Evolutionary conservation across 2,888 invertebrate species (phyloP).

Genomic region (Caenorhabditis sp.): DNA sequence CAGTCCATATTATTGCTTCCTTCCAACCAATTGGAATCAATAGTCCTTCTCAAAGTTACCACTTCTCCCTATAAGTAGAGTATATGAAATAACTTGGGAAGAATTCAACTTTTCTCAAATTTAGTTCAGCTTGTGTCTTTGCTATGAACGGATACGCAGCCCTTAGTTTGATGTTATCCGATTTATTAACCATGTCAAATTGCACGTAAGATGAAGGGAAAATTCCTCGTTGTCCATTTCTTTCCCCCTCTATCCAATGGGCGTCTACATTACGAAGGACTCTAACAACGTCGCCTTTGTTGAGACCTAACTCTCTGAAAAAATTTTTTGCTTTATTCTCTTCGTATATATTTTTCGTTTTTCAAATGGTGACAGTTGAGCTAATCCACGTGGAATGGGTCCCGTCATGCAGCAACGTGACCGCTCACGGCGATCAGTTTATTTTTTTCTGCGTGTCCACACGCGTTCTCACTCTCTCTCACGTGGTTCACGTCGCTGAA

Average conservation of each 20-base stretch:
- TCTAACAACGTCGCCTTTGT: conserved; percentile 78
- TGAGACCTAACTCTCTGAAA: conserved; percentile 76
- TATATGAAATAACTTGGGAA: too few relatives aligned
- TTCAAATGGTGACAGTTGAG: too few relatives aligned
- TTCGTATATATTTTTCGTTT: too few relatives aligned
- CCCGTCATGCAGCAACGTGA: too few relatives aligned
- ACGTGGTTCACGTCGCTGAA: too few relatives aligned
- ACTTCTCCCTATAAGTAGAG: conserved; percentile 73
- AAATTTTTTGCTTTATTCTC: too few relatives aligned
- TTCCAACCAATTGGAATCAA: conserved; percentile 80
- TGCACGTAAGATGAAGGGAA: conserved; percentile 79
- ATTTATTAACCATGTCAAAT: conserved; percentile 59
- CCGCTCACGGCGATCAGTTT: too few relatives aligned
- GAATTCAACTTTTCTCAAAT: conserved; percentile 62
- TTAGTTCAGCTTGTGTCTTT: conserved; percentile 75
- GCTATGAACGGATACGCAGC: conserved; percentile 79
- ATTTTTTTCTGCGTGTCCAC: too few relatives aligned
- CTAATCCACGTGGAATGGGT: too few relatives aligned
- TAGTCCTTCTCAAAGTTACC: conserved; percentile 70
- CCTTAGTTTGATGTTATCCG: conserved; percentile 64
- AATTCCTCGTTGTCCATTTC: conserved; percentile 78
- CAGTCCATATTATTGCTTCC: conserved; percentile 76
- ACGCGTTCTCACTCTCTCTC: too few relatives aligned
- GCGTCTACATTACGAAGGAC: conserved; percentile 77
- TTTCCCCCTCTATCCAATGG: conserved; percentile 81